Evolutionary conservation across 2,888 invertebrate genomes (phyloP).

Genomic region (Euzetes globulus): DNA sequence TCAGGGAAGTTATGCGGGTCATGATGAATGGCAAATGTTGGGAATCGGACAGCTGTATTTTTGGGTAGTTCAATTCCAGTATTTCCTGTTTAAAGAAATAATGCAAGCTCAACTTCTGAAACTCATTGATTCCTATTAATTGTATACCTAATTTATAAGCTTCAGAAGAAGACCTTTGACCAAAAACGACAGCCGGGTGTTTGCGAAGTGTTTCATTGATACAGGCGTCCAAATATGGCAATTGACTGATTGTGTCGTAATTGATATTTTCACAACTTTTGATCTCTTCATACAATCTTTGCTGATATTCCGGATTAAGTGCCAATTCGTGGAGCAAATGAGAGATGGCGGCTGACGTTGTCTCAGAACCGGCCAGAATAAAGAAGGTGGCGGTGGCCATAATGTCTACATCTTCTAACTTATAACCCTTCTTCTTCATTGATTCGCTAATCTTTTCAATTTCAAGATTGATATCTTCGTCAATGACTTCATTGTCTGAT

Average conservation of each 20-base stretch:
- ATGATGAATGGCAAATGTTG: slow-evolving; percentile 29
- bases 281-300: neutral
- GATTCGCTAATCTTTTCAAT: neutral
- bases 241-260: slow-evolving; percentile 33
- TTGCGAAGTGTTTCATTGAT: neutral
- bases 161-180: neutral
- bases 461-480: neutral
- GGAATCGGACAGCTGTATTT: slow-evolving; percentile 32
- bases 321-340: neutral
- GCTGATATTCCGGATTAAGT: neutral
- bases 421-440: neutral
- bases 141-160: neutral
- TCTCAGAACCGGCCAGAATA: slow-evolving; percentile 13
- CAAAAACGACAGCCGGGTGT: neutral
- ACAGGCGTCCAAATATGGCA: slow-evolving; percentile 29
- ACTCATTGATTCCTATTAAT: too few species aligned
- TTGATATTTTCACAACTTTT: neutral
- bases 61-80: slow-evolving; percentile 38
- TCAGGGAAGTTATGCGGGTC: slow-evolving; percentile 37
- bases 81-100: neutral
- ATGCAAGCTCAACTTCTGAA: too few species aligned
- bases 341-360: neutral
- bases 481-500: neutral
- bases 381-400: neutral
- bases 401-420: neutral